Evolutionary conservation across 1,140 invertebrate species (phyloP), one percentile per base, ranked within the genome.

Genomic region (Musca vetustissima): DNA sequence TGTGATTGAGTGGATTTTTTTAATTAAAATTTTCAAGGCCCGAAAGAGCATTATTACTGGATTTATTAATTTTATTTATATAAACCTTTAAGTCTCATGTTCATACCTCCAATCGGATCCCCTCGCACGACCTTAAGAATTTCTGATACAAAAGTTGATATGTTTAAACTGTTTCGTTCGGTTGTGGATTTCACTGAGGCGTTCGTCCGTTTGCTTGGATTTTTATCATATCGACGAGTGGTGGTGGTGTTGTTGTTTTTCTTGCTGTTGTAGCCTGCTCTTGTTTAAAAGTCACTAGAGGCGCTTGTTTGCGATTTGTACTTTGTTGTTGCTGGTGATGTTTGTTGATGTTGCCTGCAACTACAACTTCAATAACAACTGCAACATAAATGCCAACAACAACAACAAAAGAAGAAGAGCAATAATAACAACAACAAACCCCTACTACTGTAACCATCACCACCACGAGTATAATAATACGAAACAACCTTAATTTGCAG

Each of bases 311-410:
- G 57, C 69, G 69, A 70, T 70, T 70, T 64, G 73, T 47, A 65
- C 25, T 55, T 69, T 69, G 47, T 66, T 55, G 36, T 59, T 43
- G 48, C 32, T 53, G 66, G 64, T 73, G 67, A 64, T 49, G 7
- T 68, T 9, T 22, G 66, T 57, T 69, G 68, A 66, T 70, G 64
- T 43, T 68, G 65, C 69, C 72, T 69, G 73, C 71, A 73, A 73
- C 74, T 74, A 74, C 74, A 75, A 75, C 69, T 72, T 73, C 74
- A 76, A 76, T 36, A 61, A 61, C 72, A 64, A 70, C 52, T 53
- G 66, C 43, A 49, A 50, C 32, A 68, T 48, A 28, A 49, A 61
- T 69, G 64, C 59, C 24, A 65, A n/a, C 64, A 65, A 65, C 65
- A 53, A 32, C 65, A 69, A 70, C 69, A 70, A 55, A 43, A 43